phyloP scores from a whole-genome alignment of 2,888 invertebrate species.

The Spodoptera picta region DNA sequence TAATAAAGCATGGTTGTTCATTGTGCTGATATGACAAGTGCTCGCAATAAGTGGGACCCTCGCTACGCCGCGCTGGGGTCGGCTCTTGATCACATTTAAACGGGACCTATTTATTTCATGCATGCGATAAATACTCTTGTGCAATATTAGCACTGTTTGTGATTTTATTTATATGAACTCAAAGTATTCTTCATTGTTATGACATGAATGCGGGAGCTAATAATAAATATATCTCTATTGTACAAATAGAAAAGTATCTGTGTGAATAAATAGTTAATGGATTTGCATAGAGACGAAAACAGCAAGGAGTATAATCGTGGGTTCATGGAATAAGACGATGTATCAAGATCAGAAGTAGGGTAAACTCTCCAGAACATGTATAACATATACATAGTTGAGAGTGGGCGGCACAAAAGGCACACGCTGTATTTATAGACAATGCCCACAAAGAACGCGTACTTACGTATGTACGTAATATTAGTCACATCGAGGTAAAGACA shows the following conservation, averaged over 20 bases:
- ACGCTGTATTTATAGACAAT: conserved; percentile 63
- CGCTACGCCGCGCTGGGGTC: conserved; percentile 61
- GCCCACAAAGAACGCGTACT: conserved; percentile 45
- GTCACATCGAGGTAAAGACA: conserved; percentile 57
- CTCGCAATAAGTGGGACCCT: conserved; percentile 83
- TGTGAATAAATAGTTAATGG: conserved; percentile 11
- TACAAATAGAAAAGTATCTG: neutral
- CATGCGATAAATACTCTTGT: conserved; percentile 37
- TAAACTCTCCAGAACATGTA: conserved; percentile 60
- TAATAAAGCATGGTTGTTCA: conserved; percentile 84
- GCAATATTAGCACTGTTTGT: conserved; percentile 45
- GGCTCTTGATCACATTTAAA: conserved; percentile 53
- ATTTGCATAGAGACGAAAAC: conserved; percentile 14
- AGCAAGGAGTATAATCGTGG: conserved; percentile 14
- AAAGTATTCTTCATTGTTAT: conserved; percentile 24
- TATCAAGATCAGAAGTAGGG: conserved; percentile 61
- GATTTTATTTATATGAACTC: conserved; percentile 32
- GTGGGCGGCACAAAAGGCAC: conserved; percentile 65
- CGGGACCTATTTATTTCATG: conserved; percentile 42
- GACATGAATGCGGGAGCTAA: conserved; percentile 5
- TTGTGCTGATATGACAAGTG: conserved; percentile 88
- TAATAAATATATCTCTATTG: conserved; percentile 5
- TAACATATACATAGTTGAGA: conserved; percentile 48
- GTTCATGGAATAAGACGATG: conserved; percentile 43
- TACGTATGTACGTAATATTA: conserved; percentile 41